Conservation (phyloP, 2,888 invertebrate genomes). For the Phalangium opilio region DNA sequence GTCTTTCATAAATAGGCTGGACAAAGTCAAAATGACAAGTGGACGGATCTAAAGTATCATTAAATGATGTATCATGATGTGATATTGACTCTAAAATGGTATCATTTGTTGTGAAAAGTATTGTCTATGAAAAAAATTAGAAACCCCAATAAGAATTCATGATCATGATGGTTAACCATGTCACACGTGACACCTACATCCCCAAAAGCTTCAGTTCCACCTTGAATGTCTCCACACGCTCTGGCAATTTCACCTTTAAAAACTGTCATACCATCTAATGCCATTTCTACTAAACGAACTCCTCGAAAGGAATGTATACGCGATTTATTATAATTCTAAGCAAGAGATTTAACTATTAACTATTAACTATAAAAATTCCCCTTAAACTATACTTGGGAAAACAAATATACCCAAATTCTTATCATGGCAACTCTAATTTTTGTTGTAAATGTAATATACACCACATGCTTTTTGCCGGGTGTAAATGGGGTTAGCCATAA, state of each 20-base stretch:
- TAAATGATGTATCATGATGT: slow-evolving; percentile 32
- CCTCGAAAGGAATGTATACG: slow-evolving; percentile 67
- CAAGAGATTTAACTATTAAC: slow-evolving; percentile 2
- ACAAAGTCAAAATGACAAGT: neutral
- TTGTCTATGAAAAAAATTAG: slow-evolving; percentile 44
- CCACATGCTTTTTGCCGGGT: slow-evolving; percentile 41
- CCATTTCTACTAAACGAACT: slow-evolving; percentile 51
- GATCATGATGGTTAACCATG: no score
- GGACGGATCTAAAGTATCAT: neutral
- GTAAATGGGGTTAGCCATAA: slow-evolving; percentile 56
- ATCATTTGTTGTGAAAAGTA: slow-evolving; percentile 64
- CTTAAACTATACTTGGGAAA: neutral
- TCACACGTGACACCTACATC: slow-evolving; percentile 31
- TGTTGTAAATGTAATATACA: slow-evolving; percentile 42
- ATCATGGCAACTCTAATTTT: slow-evolving; percentile 44
- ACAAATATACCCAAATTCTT: slow-evolving; percentile 48
- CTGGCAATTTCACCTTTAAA: slow-evolving; percentile 68
- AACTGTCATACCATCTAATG: slow-evolving; percentile 48
- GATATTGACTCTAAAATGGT: slow-evolving; percentile 47
- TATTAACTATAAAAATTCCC: neutral
- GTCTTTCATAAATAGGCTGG: no score
- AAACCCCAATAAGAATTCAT: neutral
- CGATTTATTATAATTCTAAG: slow-evolving; percentile 74
- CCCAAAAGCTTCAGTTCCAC: slow-evolving; percentile 45
- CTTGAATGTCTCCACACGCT: slow-evolving; percentile 55